Base-by-base conservation (phyloP, 1,140 invertebrate genomes). In the Medauroidea extradentata region DNA sequence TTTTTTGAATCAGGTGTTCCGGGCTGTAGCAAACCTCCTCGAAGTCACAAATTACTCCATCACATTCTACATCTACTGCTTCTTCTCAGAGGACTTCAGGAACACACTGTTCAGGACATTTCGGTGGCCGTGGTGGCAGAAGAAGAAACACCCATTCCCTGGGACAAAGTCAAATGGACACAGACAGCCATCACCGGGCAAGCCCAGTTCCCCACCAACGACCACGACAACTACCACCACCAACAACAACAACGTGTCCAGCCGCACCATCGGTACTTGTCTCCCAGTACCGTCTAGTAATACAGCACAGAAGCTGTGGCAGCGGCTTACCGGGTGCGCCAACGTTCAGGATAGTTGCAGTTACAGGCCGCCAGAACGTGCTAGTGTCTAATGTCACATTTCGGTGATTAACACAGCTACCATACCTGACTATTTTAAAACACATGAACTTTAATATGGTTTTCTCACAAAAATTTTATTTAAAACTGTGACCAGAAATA, bases 31-130 rank as follows among this genome's bases (percentile, higher is more conserved):
- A 11, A 90, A 89, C 71, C 75, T 88, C 13, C 69, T 90, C 59
- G 88, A 90, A 71, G 77, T 90, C 19, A 83, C 81, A 57, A 88
- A 90, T 70, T 90, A 89, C 67, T 88, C 88, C 39, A 81, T 88
- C 43, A 89, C 87, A 2, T 89, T 90, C 73, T 90, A 90, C 70
- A 88, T 90, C 42, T 89, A 90, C 71, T 89, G 86, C 62, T 71
- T 89, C 46, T 90, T 89, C 69, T 88, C 86, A 29, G 84, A 87
- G 65, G 87, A 89, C 63, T 89, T 89, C 65, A 79, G 87, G 13
- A 84, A 81, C 62, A 89, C 86, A 0, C 75, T 89, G 60, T 70
- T 88, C 24, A 74, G 81, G 16, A 89, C 83, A 0, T 75, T 87
- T 24, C 81, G 83, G 34, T 83, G 83, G 69, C 82, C 84, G 1